phyloP scores from a whole-genome alignment of 2,888 invertebrate genomes.

The Odontocerum albicorne region DNA sequence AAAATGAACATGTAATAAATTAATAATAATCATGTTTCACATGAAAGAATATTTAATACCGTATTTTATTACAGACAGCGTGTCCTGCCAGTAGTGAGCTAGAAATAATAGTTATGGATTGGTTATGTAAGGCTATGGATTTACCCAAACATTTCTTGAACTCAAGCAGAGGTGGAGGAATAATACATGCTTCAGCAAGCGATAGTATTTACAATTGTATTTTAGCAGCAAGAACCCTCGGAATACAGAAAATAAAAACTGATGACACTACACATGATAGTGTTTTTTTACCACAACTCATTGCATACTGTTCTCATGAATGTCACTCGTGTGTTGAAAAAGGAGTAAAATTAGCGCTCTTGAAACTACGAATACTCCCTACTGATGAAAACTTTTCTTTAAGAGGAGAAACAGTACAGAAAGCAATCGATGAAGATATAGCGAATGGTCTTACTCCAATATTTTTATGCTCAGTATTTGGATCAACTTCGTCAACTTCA shows the following conservation, averaged over 20 bases:
- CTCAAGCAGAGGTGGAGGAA: slow-evolving; percentile 69
- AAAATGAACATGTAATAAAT: too few species aligned
- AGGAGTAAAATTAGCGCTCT: slow-evolving; percentile 75
- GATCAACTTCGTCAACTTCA: slow-evolving; percentile 81
- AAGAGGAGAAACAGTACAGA: slow-evolving; percentile 62
- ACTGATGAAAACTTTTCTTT: slow-evolving; percentile 69
- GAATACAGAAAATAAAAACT: slow-evolving; percentile 67
- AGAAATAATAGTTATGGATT: slow-evolving; percentile 80
- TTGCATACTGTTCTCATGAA: slow-evolving; percentile 74
- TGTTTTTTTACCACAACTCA: slow-evolving; percentile 71
- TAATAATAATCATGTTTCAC: neutral
- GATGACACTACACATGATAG: slow-evolving; percentile 61
- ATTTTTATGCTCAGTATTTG: slow-evolving; percentile 80
- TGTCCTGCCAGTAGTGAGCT: slow-evolving; percentile 86
- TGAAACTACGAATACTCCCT: slow-evolving; percentile 70
- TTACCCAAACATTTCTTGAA: slow-evolving; percentile 69
- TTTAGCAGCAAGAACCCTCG: slow-evolving; percentile 73
- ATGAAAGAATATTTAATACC: neutral
- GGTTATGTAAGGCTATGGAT: slow-evolving; percentile 76
- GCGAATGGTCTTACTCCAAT: slow-evolving; percentile 78
- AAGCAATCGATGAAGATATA: slow-evolving; percentile 71
- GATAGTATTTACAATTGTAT: slow-evolving; percentile 79
- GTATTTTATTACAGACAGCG: slow-evolving; percentile 62
- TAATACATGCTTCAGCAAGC: slow-evolving; percentile 81
- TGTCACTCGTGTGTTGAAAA: slow-evolving; percentile 79